Conservation (phyloP, 2,113 vertebrate genomes). For the Hirundichthys speculiger region DNA sequence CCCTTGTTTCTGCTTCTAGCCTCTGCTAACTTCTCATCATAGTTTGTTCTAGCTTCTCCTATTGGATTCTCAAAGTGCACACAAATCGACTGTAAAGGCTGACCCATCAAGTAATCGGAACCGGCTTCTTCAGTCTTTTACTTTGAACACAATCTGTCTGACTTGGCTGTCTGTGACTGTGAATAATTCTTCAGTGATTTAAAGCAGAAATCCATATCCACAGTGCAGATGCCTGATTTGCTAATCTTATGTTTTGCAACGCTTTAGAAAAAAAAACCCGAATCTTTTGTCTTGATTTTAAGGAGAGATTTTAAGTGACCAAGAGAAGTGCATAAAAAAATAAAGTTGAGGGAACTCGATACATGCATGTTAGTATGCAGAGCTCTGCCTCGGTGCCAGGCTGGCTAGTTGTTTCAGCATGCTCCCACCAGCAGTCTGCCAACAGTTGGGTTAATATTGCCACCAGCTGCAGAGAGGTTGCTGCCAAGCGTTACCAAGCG, state of each 20-base stretch:
- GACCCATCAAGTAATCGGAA: not conserved
- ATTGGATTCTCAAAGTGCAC: too few species aligned
- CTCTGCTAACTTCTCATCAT: not conserved
- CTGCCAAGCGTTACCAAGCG: slow-evolving; percentile 57
- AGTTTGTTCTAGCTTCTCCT: not conserved
- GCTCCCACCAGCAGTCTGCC: slow-evolving; percentile 49
- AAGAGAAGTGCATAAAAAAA: slow-evolving; percentile 17
- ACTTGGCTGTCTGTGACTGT: too few species aligned
- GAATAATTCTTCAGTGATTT: too few species aligned
- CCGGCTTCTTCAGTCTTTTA: too few species aligned
- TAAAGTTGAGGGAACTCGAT: slow-evolving; percentile 47
- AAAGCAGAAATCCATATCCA: too few species aligned
- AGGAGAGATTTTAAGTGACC: too few species aligned
- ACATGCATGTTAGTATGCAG: slow-evolving; percentile 33
- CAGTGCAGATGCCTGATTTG: too few species aligned
- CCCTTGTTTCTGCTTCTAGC: not conserved
- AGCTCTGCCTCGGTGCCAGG: slow-evolving; percentile 23
- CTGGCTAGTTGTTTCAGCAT: slow-evolving; percentile 42
- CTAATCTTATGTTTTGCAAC: too few species aligned
- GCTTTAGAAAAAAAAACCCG: too few species aligned
- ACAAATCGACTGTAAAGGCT: not conserved
- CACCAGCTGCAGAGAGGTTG: slow-evolving; percentile 69
- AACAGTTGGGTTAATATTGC: slow-evolving; percentile 70
- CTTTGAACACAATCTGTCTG: too few species aligned
- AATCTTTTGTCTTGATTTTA: too few species aligned